Evolutionary conservation across 2,113 vertebrate genomes (phyloP).

Genomic region (Otus sunia): DNA sequence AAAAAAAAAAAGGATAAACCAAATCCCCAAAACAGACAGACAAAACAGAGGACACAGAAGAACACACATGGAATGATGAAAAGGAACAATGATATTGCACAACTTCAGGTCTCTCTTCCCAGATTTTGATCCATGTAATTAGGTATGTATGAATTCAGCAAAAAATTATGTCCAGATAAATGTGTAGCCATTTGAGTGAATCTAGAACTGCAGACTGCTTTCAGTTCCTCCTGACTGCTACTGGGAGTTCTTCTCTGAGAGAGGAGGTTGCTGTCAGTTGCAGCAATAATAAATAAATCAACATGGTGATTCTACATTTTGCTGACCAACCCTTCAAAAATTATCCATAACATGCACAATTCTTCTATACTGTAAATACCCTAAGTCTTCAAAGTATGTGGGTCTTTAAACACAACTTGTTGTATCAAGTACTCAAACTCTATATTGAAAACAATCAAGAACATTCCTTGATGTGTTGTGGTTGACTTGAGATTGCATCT

Average conservation of each 20-base stretch:
- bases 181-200: slow-evolving; percentile 48
- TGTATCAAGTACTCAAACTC: slow-evolving; percentile 31
- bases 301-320: not conserved
- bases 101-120: slow-evolving; percentile 70
- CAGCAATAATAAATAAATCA: slow-evolving; percentile 37
- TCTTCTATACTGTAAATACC: slow-evolving; percentile 13
- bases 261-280: not conserved
- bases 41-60: slow-evolving; percentile 41
- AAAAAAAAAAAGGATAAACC: not conserved
- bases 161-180: slow-evolving; percentile 42
- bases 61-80: slow-evolving; percentile 68
- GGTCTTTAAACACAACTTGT: slow-evolving; percentile 33
- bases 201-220: slow-evolving; percentile 26
- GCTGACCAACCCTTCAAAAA: slow-evolving; percentile 30
- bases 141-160: slow-evolving; percentile 61
- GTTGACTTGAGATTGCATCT: slow-evolving; percentile 40
- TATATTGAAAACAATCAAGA: slow-evolving; percentile 44
- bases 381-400: slow-evolving; percentile 17
- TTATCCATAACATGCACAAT: slow-evolving; percentile 4
- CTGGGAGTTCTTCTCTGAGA: slow-evolving; percentile 17
- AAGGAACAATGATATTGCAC: slow-evolving; percentile 76
- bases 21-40: not conserved
- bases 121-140: slow-evolving; percentile 67
- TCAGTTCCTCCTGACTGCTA: slow-evolving; percentile 4
- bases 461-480: slow-evolving; percentile 8